Conservation (phyloP, 2,888 invertebrate genomes). For the Carpatolechia fugitivella region DNA sequence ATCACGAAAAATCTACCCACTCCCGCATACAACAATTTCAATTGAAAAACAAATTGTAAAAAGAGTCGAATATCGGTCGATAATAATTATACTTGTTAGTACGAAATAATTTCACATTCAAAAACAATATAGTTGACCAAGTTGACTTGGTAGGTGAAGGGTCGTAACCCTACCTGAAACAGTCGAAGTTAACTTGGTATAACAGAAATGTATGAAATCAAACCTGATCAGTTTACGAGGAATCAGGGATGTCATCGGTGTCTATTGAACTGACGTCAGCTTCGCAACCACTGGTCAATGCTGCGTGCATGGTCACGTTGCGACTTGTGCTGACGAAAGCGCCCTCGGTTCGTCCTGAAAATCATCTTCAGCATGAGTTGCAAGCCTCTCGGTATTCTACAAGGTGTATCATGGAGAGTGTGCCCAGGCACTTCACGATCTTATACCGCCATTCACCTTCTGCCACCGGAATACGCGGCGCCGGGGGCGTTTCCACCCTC, state of each 20-base stretch:
- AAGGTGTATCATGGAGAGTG: too few species aligned
- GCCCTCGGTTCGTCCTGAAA: constrained; percentile 3
- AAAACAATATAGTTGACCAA: too few species aligned
- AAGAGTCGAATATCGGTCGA: too few species aligned
- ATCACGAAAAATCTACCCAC: neutral
- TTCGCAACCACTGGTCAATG: constrained; percentile 50
- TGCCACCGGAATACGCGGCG: too few species aligned
- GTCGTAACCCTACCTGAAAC: neutral
- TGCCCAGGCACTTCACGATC: too few species aligned
- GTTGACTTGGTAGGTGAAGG: too few species aligned
- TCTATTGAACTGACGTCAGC: constrained; percentile 66
- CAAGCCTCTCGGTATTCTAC: too few species aligned
- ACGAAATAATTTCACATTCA: too few species aligned
- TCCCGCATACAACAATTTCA: neutral
- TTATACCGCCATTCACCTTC: too few species aligned
- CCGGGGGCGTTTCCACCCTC: too few species aligned
- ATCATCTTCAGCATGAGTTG: neutral
- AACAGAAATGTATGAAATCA: neutral
- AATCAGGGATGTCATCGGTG: constrained; percentile 52
- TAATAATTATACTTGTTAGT: too few species aligned
- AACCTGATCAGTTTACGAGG: constrained; percentile 31
- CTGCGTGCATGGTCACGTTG: constrained; percentile 15
- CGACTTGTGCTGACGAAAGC: constrained; percentile 14
- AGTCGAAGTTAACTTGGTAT: neutral
- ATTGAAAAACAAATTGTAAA: neutral